These are phyloP conservation scores for Pollenia labialis DNA, from an alignment of 2,888 invertebrate species.

Conservation along the genomic window DNA sequence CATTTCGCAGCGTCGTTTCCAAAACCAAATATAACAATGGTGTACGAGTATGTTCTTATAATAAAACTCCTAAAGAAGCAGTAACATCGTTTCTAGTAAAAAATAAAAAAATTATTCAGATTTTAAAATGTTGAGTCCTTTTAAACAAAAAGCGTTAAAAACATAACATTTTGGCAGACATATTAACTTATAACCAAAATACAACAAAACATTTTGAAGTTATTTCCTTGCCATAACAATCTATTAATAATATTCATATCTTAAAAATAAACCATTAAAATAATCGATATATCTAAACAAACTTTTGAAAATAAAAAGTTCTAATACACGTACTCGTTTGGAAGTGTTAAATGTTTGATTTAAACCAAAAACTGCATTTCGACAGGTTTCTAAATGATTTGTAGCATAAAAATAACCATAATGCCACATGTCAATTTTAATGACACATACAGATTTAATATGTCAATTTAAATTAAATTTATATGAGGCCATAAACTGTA, in stretches of 20 bases:
- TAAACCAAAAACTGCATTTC: conserved; percentile 68
- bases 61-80: too few species aligned
- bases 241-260: conserved; percentile 53
- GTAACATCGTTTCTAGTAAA: too few species aligned
- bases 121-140: too few species aligned
- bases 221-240: conserved; percentile 59
- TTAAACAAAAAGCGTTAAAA: too few species aligned
- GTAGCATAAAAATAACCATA: conserved; percentile 75
- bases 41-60: too few species aligned
- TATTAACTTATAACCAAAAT: too few species aligned
- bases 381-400: conserved; percentile 73
- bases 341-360: conserved; percentile 55
- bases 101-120: too few species aligned
- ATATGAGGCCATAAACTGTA: conserved; percentile 74
- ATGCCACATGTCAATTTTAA: conserved; percentile 79
- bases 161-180: too few species aligned
- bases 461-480: conserved; percentile 82
- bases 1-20: too few species aligned
- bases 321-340: background rate
- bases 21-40: too few species aligned
- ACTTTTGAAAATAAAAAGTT: conserved; percentile 28
- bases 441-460: conserved; percentile 82
- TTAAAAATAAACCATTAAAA: conserved; percentile 17
- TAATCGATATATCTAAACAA: conserved; percentile 8
- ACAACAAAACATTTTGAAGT: background rate